These are phyloP conservation scores for Eilema sororculum DNA, from an alignment of 2,888 invertebrate species.

Conservation along the genomic window DNA sequence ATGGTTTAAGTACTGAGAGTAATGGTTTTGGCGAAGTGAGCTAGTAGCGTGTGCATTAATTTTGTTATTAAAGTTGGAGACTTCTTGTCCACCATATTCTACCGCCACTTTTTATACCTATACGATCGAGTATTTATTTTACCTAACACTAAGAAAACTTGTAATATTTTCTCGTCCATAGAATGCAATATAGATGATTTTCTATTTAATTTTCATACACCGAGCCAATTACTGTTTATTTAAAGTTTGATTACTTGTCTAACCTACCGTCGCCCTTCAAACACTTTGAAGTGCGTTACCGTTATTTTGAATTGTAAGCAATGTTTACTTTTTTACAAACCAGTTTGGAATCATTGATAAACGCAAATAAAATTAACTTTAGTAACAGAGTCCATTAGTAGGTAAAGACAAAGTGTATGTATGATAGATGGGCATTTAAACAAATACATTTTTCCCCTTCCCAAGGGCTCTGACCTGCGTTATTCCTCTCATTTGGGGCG, in stretches of 20 bases:
- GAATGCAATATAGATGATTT: not conserved
- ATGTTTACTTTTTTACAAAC: not conserved
- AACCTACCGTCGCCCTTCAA: not conserved
- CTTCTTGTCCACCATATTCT: not conserved
- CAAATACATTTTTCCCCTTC: slow-evolving; percentile 62
- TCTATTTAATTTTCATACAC: not conserved
- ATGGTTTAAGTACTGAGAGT: not conserved
- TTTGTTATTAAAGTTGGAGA: not conserved
- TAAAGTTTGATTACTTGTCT: not conserved
- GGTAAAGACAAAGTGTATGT: slow-evolving; percentile 22
- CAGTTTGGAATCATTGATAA: not conserved
- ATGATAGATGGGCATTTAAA: slow-evolving; percentile 65
- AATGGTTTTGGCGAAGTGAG: not conserved
- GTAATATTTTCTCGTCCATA: too few relatives aligned
- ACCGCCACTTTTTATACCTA: not conserved
- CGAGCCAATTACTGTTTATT: not conserved
- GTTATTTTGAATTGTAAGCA: not conserved
- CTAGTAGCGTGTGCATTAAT: not conserved
- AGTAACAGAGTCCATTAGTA: slow-evolving; percentile 11
- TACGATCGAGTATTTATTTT: not conserved
- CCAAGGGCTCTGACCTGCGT: slow-evolving; percentile 45
- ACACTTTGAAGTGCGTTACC: not conserved
- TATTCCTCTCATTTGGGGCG: slow-evolving; percentile 56
- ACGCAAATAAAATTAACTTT: not conserved
- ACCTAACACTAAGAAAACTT: too few relatives aligned